phyloP scores from a whole-genome alignment of 2,113 vertebrate species.

The Gavia stellata region DNA sequence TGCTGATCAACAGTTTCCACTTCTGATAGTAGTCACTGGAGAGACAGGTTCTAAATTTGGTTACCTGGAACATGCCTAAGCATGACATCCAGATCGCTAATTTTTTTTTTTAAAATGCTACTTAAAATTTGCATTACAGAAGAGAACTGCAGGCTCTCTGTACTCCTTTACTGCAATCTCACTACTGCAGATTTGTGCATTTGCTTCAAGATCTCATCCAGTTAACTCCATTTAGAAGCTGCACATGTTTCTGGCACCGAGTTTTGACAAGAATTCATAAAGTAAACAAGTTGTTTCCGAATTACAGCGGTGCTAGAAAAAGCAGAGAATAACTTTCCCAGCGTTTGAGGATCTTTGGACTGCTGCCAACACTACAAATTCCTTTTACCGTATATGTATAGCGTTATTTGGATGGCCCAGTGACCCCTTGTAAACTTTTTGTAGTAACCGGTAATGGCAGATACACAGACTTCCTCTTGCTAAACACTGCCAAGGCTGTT shows the following conservation, averaged over 20 bases:
- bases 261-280: constrained; percentile 50
- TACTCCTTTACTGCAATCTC: not conserved
- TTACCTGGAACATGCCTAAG: not conserved
- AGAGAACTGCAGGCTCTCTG: not conserved
- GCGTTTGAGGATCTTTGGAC: constrained; percentile 23
- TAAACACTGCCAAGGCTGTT: constrained; percentile 4
- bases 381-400: not conserved
- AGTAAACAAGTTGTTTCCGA: constrained; percentile 61
- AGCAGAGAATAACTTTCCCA: constrained; percentile 57
- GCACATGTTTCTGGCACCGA: not conserved
- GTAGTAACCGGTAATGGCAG: not conserved
- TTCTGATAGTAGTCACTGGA: rapidly evolving
- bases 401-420: constrained; percentile 15
- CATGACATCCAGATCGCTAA: not conserved
- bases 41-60: not conserved
- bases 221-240: not conserved
- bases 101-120: not conserved
- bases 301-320: constrained; percentile 21
- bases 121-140: not conserved
- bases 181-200: not conserved
- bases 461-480: constrained; percentile 19
- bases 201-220: not conserved
- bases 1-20: not conserved
- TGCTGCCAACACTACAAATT: constrained; percentile 37
- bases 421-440: constrained; percentile 26